Percentiles rank a stretch among this genome's conserved stretches.
Conservation (phyloP, 2,113 vertebrate genomes). For the Opisthocomus hoazin region DNA sequence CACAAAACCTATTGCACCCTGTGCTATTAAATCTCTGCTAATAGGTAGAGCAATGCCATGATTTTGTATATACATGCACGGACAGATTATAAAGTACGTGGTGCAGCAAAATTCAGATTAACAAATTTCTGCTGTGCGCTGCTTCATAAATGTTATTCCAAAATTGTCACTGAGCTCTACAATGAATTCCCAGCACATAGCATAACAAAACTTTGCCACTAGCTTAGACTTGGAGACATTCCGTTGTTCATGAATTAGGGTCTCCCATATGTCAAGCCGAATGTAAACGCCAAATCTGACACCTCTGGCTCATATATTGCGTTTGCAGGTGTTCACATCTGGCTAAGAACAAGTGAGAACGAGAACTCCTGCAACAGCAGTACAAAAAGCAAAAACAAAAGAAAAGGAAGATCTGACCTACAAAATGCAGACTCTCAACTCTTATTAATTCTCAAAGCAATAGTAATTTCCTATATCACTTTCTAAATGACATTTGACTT, state of each 20-base stretch:
- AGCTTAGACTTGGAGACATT: slow-evolving; percentile 36
- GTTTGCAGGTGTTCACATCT: slow-evolving; percentile 64
- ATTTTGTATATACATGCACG: rapidly evolving
- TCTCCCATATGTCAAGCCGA: slow-evolving; percentile 34
- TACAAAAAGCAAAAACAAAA: slow-evolving; percentile 29
- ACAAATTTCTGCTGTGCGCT: not conserved
- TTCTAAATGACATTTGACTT: slow-evolving; percentile 17
- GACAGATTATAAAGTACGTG: not conserved
- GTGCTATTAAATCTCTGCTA: not conserved
- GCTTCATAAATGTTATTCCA: not conserved
- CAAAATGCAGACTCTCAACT: not conserved
- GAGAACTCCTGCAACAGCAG: slow-evolving; percentile 54
- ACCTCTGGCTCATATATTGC: slow-evolving; percentile 49
- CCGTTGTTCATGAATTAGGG: slow-evolving; percentile 20
- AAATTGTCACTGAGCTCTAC: not conserved
- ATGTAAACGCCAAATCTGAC: slow-evolving; percentile 58
- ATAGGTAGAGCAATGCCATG: not conserved
- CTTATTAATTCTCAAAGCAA: slow-evolving; percentile 42
- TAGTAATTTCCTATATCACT: slow-evolving; percentile 18
- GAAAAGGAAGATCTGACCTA: not conserved
- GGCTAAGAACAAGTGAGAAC: slow-evolving; percentile 58
- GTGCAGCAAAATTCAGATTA: not conserved
- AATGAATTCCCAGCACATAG: slow-evolving; percentile 17
- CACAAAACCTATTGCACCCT: not conserved
- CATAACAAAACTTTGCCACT: slow-evolving; percentile 43